Percentiles rank a stretch among this genome's conserved stretches.
Evolutionary conservation across 1,140 invertebrate genomes (phyloP).

Genomic region (Sinonovacula constricta): DNA sequence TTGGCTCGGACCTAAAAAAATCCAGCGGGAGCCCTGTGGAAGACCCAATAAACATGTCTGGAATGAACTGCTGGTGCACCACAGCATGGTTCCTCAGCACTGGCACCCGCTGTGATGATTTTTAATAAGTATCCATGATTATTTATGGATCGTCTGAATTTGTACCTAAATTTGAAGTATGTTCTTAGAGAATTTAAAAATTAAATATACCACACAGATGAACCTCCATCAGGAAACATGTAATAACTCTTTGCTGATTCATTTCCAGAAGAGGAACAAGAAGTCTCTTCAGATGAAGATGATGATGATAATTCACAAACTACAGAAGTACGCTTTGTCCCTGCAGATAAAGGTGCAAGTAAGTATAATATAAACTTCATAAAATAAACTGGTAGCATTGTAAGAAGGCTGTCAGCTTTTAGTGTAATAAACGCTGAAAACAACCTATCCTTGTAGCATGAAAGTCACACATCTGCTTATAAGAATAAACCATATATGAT

Average conservation of each 20-base stretch:
- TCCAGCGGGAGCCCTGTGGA: background rate
- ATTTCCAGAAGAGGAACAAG: constrained; percentile 21
- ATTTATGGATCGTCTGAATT: no score
- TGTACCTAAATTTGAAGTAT: no score
- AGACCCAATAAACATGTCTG: background rate
- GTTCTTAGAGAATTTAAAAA: no score
- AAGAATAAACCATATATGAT: background rate
- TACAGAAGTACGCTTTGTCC: constrained; percentile 85
- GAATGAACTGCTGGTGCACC: background rate
- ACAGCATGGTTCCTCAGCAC: no score
- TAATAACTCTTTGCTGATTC: no score
- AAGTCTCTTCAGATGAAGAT: constrained; percentile 63
- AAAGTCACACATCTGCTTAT: background rate
- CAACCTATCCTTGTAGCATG: background rate
- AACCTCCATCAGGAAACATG: no score
- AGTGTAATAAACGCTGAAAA: no score
- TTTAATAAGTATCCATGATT: background rate
- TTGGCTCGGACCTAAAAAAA: no score
- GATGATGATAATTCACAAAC: constrained; percentile 81
- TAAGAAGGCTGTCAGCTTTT: background rate
- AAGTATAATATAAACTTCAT: constrained; percentile 55
- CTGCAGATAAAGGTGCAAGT: constrained; percentile 81
- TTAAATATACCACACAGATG: no score
- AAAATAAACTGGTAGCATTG: background rate
- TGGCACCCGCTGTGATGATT: background rate